Percentiles rank a stretch among this genome's conserved stretches.
phyloP scores from a whole-genome alignment of 2,797 vertebrate genomes.

The Phalloptychus januarius region DNA sequence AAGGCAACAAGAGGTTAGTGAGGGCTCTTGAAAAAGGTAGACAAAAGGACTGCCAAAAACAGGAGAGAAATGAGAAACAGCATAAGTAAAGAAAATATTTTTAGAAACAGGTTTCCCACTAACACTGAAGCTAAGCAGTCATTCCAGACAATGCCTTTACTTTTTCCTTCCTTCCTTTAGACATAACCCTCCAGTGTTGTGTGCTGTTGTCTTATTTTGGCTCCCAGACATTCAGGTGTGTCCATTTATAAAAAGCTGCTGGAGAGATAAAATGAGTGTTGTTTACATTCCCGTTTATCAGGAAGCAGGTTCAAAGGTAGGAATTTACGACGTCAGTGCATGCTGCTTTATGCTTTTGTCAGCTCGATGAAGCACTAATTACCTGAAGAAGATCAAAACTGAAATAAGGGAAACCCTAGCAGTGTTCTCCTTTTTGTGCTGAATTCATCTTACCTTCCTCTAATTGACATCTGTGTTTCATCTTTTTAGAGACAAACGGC shows the following conservation, averaged over 20 bases:
- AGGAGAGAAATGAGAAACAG: neutral
- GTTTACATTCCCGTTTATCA: slow-evolving; percentile 75
- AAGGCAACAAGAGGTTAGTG: slow-evolving; percentile 32
- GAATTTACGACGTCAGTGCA: slow-evolving; percentile 50
- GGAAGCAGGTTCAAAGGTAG: slow-evolving; percentile 73
- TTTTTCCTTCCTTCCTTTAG: slow-evolving; percentile 13
- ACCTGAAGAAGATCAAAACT: slow-evolving; percentile 29
- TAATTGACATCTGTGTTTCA: slow-evolving; percentile 58
- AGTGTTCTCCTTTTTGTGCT: neutral
- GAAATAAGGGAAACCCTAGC: neutral
- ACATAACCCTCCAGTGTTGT: slow-evolving; percentile 23
- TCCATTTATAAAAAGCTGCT: slow-evolving; percentile 52
- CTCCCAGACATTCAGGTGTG: slow-evolving; percentile 66
- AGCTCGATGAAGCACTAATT: slow-evolving; percentile 32
- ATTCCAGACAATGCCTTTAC: slow-evolving; percentile 18
- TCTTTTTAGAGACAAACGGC: slow-evolving; percentile 39
- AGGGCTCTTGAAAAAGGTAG: slow-evolving; percentile 9
- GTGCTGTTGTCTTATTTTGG: slow-evolving; percentile 64
- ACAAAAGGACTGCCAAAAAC: neutral
- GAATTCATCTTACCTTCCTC: slow-evolving; percentile 44
- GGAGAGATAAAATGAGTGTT: slow-evolving; percentile 50
- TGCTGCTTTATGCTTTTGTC: slow-evolving; percentile 20
- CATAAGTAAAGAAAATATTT: neutral
- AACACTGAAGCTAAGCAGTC: neutral
- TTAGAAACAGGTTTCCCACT: neutral